Evolutionary conservation across 1,140 invertebrate species (phyloP).

Genomic region (Calliopsis andreniformis): DNA sequence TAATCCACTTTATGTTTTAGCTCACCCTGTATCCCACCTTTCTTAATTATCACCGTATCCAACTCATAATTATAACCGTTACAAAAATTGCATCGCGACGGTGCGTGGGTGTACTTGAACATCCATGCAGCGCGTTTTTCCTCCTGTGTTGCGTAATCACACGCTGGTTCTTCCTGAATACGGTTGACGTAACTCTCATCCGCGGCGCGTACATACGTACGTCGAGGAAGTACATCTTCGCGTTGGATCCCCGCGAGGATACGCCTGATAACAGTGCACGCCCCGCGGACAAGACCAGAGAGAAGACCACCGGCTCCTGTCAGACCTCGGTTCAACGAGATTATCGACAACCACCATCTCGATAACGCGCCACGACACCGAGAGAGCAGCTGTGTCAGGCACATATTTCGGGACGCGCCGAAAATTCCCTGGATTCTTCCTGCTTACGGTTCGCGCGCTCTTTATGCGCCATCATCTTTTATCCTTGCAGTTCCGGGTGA

Average conservation of each 20-base stretch:
- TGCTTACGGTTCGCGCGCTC: neutral
- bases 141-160: constrained; percentile 60
- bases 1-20: no score
- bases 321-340: constrained; percentile 18
- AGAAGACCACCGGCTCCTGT: constrained; percentile 1
- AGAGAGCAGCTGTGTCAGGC: neutral
- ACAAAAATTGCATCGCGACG: no score
- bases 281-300: constrained; percentile 8
- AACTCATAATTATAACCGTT: no score
- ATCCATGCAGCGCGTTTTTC: constrained; percentile 58
- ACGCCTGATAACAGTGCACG: constrained; percentile 43
- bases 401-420: constrained; percentile 18
- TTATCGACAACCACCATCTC: constrained; percentile 59
- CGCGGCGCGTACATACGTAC: constrained; percentile 51
- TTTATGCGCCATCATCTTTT: no score
- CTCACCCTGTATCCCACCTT: no score
- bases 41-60: no score
- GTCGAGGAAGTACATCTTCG: constrained; percentile 19
- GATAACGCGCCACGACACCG: constrained; percentile 19
- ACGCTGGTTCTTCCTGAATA: constrained; percentile 67
- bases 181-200: constrained; percentile 70
- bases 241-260: constrained; percentile 15
- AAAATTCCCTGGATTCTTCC: constrained; percentile 26
- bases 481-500: no score
- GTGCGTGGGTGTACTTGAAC: no score